Base-by-base conservation (phyloP, 2,888 invertebrate species). In the Melipona bicolor region DNA sequence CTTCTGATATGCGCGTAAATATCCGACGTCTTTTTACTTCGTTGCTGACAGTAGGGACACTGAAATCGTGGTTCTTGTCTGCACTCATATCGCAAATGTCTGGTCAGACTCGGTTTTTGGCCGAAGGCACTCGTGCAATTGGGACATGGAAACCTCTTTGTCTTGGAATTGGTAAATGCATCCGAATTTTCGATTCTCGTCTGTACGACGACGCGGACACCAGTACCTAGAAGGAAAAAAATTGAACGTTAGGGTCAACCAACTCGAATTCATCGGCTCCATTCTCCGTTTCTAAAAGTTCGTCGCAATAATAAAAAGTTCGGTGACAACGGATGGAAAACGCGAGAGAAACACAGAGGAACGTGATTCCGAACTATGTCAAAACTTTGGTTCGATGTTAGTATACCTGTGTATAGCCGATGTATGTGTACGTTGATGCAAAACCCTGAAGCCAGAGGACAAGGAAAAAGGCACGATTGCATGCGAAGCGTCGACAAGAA, bases 11-110 rank as follows among this genome's bases (percentile, higher is more conserved):
- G 93, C 24, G 92, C 91, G 43, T 93, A 90, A 21, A 94, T 91
- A 75, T 93, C 93, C 4, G 93, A 93, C 17, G 93, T 90, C 69
- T 92, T 91, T 77, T 90, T 90, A 27, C 92, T 91, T 3, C 80
- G 84, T 62, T 91, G 92, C n/a, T 89, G 89, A 83, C 95, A 95
- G 77, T 91, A 91, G 0, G 92, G 91, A 77, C 94, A 94, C 77
- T 90, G 88, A 87, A 93, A 94, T 70, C 93, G 92, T 61, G 94
- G 92, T 67, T 90, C 89, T 77, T 91, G 90, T 50, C 92, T 92
- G 72, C 93, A 94, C 79, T 93, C 92, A 84, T 91, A 91, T 79
- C 90, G 91, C 78, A 91, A 85, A 74, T 94, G 94, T 36, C 92
- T 89, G 71, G 89, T 89, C 64, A 94, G 84, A 74, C 90, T 91